phyloP scores from a whole-genome alignment of 2,113 vertebrate species.

The Eclectus roratus region DNA sequence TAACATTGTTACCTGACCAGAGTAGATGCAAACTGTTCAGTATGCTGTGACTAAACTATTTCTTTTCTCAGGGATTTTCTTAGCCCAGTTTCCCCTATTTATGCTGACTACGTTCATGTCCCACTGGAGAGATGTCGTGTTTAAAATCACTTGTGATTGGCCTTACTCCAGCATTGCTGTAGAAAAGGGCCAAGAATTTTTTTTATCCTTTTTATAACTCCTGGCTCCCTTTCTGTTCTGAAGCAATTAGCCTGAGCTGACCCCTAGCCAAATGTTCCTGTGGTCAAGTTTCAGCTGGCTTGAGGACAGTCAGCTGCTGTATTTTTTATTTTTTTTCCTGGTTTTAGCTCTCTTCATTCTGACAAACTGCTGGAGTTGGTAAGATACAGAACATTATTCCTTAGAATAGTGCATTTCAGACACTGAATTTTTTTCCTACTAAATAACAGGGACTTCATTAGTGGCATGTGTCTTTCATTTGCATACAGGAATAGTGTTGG shows the following conservation, averaged over 20 bases:
- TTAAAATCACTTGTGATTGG: conserved; percentile 52
- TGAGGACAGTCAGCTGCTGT: conserved; percentile 26
- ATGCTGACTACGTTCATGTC: neutral
- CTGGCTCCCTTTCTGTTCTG: conserved; percentile 27
- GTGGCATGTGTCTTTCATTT: neutral
- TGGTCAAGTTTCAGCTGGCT: conserved; percentile 2
- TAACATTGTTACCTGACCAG: neutral
- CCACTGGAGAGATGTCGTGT: neutral
- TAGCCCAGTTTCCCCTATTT: neutral
- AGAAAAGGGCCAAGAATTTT: conserved; percentile 38
- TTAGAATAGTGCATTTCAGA: neutral
- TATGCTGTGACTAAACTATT: neutral
- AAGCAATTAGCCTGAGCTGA: conserved; percentile 36
- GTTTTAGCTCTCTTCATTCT: conserved; percentile 24
- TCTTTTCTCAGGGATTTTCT: neutral
- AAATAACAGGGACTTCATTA: neutral
- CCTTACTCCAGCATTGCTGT: neutral
- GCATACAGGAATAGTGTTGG: neutral
- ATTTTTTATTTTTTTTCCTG: neutral
- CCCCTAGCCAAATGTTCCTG: conserved; percentile 33
- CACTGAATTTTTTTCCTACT: neutral
- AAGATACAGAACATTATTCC: neutral
- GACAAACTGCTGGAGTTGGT: neutral
- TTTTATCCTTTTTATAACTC: conserved; percentile 62
- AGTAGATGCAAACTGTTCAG: neutral